Evolutionary conservation across 2,113 vertebrate species (phyloP), one percentile per base, ranked within the genome.

Genomic region (Phyllopteryx taeniolatus): DNA sequence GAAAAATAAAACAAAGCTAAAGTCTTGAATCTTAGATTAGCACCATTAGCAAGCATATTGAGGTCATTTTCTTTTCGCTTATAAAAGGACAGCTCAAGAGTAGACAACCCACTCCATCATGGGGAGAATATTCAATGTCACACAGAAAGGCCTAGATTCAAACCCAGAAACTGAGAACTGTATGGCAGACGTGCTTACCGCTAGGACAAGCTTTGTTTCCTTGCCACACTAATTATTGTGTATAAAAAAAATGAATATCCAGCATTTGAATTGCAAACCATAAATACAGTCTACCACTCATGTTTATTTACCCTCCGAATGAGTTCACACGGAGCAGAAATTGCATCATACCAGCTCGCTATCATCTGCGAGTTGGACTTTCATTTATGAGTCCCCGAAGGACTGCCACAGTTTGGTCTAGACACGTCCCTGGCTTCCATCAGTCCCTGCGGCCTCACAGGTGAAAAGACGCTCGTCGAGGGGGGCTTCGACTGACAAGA

Each of bases 271-370:
- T 11, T 46, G 44, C 20, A 22, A n/a, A 56, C 20, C 8, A 27
- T 14, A 4, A 27, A 13, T 14, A 6, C 9, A 59, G 9, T 14
- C 22, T 14, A 2, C 5, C 22, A 13, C n/a, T 75, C 5, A 0
- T 64, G 14, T 39, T 78, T 71, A 65, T 72, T 84, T 27, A 39
- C 51, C 31, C 35, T 72, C 42, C 61, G 51, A 78, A 75, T 90
- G 85, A 86, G 74, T 78, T 82, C 10, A 86, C 83, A 49, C 83
- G 72, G 79, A 53, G 74, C 54, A 60, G 67, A 65, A 19, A 86
- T 91, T 91, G 91, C 89, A 91, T 93, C 88, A 91, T 91, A 54
- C 78, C 31, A 27, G 60, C 80, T 73, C 77, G 78, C 70, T 66
- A 69, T 74, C 88, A 86, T 86, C 87, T 73, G 79, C 83, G 86